Base-by-base conservation (phyloP, 2,888 invertebrate species). In the Stenoptilia bipunctidactyla region DNA sequence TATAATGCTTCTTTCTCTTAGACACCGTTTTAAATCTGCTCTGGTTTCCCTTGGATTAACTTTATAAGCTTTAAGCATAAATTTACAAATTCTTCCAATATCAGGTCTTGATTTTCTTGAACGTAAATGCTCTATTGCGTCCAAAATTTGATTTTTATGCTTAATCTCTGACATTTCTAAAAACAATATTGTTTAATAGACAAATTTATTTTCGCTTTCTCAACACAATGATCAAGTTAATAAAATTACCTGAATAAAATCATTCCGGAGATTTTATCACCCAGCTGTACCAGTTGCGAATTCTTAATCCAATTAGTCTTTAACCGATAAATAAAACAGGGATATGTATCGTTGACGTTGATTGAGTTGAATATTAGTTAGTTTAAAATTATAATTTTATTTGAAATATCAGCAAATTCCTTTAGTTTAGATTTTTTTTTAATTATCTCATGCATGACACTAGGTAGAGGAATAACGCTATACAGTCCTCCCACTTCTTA, bases 81-180 rank as follows among this genome's bases (percentile, higher is more conserved):
- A 92, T 74, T 91, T 92, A 75, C 91, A 92, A 63, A 94, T 94
- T 55, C 93, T 87, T 63, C 91, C 90, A 48, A 91, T 87, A 68
- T 94, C 93, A 38, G 94, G 94, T 42, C 94, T 88, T 40, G 94
- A 92, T 85, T 94, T 94, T 55, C 94, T 87, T 45, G 90, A 87
- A 52, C 93, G 89, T 63, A 94, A 83, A 69, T 92, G 91, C 82
- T 94, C 93, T 66, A 94, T 93, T 57, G 93, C 92, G 66, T 92
- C 92, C 58, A 94, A 85, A 67, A 94, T 92, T 65, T 89, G 87
- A 56, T 90, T 89, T 73, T 90, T 88, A 82, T 90, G 86, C 72
- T 86, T 87, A 66, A 89, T 87, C 70, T 87, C 85, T 71, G 84
- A 79, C 77, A 87, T 86, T 70, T 75, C 83, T 83, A 68, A 45